Evolutionary conservation across 1,140 invertebrate genomes (phyloP).

Genomic region (Temnothorax longispinosus): DNA sequence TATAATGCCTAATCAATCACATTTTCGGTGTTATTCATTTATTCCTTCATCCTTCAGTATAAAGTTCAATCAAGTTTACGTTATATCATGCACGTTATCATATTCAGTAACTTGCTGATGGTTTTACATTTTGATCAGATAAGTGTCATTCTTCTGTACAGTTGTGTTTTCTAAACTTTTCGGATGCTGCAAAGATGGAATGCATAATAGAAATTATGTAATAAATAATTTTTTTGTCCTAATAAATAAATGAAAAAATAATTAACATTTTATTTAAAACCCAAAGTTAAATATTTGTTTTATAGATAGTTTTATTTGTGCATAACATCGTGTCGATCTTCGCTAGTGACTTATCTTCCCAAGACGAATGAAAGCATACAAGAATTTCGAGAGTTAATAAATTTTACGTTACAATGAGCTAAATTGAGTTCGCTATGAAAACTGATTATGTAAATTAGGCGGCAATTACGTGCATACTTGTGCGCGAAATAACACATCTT

Average conservation of each 20-base stretch:
- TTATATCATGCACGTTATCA: not conserved
- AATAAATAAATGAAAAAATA: not conserved
- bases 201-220: not conserved
- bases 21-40: not conserved
- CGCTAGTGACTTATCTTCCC: not conserved
- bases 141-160: not conserved
- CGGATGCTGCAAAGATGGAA: not conserved
- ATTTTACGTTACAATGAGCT: not conserved
- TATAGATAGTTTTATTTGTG: not conserved
- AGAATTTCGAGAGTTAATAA: not conserved
- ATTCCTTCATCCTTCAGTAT: not conserved
- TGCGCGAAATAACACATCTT: not conserved
- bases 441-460: conserved; percentile 29
- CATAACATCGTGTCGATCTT: not conserved
- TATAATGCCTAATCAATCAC: conserved; percentile 21
- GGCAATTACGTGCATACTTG: conserved; percentile 17
- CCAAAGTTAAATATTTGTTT: not conserved
- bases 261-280: not conserved
- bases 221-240: not conserved
- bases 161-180: not conserved
- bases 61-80: not conserved
- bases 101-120: not conserved
- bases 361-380: not conserved
- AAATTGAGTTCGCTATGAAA: not conserved
- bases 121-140: not conserved